Conservation (phyloP, 92 coral and sea anemone genomes). For the Parazoanthus darwini region DNA sequence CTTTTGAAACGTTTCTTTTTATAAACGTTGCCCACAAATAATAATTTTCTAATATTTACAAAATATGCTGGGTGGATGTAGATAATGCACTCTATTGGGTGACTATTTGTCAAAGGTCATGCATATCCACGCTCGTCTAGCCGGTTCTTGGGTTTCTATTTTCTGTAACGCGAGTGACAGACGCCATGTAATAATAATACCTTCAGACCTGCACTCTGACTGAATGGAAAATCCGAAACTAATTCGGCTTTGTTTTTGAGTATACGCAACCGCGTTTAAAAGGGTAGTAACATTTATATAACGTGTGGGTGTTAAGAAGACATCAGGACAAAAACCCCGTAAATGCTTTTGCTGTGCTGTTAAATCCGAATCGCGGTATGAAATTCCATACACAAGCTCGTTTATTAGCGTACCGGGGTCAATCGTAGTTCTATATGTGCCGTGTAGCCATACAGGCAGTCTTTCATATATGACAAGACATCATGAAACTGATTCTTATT, state of each 20-base stretch:
- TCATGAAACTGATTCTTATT: background rate
- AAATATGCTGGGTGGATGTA: background rate
- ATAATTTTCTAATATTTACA: background rate
- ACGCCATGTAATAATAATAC: constrained; percentile 30
- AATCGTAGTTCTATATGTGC: constrained; percentile 1
- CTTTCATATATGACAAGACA: background rate
- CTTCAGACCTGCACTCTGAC: background rate
- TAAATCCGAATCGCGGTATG: constrained; percentile 24
- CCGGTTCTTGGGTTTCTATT: constrained; percentile 26
- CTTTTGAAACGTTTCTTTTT: background rate
- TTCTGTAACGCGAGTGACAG: constrained; percentile 46
- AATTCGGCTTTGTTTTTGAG: background rate
- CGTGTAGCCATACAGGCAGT: background rate
- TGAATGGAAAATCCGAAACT: background rate
- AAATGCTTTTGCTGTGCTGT: background rate
- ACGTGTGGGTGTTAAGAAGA: background rate
- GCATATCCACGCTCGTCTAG: constrained; percentile 7
- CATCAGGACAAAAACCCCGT: background rate
- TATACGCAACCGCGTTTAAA: background rate
- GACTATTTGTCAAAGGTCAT: constrained; percentile 34
- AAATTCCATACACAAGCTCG: constrained; percentile 35
- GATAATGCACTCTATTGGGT: constrained; percentile 25
- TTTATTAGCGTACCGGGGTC: background rate
- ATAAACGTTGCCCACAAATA: background rate
- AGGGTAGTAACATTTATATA: background rate